phyloP scores from a whole-genome alignment of 2,113 vertebrate species.

The Nestor notabilis region DNA sequence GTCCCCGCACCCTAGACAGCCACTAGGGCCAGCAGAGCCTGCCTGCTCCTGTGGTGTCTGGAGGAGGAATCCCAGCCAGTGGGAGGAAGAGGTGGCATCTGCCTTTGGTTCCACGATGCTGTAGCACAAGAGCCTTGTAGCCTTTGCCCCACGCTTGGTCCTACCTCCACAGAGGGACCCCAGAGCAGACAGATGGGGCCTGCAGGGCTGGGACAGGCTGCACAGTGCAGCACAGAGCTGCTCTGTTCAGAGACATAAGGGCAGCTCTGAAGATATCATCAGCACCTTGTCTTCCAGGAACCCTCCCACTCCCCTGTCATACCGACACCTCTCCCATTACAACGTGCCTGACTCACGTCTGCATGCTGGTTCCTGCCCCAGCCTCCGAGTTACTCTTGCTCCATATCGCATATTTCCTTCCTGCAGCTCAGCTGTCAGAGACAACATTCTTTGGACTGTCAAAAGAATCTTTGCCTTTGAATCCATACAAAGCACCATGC shows the following conservation, averaged over 20 bases:
- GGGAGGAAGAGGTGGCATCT: not conserved
- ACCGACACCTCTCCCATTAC: accelerated
- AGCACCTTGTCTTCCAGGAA: not conserved
- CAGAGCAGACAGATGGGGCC: not conserved
- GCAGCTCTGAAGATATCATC: not conserved
- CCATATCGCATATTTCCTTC: not conserved
- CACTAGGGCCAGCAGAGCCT: not conserved
- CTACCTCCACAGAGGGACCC: not conserved
- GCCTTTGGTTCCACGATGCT: not conserved
- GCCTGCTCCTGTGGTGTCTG: not conserved
- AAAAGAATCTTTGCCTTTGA: not conserved
- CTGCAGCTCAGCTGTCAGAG: not conserved
- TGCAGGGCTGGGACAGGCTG: not conserved
- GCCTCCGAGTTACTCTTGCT: not conserved
- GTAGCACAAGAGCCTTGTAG: not conserved
- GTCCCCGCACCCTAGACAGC: not conserved
- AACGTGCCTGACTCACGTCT: accelerated
- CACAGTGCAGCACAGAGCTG: accelerated
- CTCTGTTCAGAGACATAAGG: not conserved
- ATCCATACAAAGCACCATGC: not conserved
- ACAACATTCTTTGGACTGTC: not conserved
- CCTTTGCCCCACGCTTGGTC: accelerated
- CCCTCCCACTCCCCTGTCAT: not conserved
- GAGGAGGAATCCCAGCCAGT: not conserved
- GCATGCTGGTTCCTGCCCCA: not conserved